Evolutionary conservation across 2,888 invertebrate species (phyloP).

Genomic region (Drosophila conformis): DNA sequence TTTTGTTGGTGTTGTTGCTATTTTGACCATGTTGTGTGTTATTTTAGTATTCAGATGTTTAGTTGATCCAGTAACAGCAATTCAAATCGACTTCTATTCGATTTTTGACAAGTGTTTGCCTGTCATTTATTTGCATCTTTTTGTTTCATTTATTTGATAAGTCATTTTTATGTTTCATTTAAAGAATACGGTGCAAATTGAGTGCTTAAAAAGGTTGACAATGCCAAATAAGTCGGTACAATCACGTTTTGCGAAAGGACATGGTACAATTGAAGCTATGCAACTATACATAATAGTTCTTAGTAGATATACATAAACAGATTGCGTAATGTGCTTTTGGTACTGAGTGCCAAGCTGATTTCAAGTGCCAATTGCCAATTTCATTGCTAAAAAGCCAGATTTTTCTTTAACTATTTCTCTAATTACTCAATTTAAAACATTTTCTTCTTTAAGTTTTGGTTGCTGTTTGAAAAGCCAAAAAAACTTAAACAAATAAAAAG

Average conservation of each 20-base stretch:
- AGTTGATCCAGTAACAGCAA: not conserved
- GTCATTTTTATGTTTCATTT: slow-evolving; percentile 12
- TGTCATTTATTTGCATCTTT: slow-evolving; percentile 14
- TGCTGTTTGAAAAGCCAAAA: slow-evolving; percentile 8
- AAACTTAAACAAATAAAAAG: not conserved
- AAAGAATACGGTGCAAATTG: slow-evolving; percentile 28
- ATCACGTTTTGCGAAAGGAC: slow-evolving; percentile 13
- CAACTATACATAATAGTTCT: slow-evolving; percentile 10
- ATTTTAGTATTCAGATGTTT: slow-evolving; percentile 18
- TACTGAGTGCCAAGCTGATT: slow-evolving; percentile 7
- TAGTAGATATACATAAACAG: slow-evolving; percentile 56
- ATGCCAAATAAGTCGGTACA: slow-evolving; percentile 19
- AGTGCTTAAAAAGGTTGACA: slow-evolving; percentile 16
- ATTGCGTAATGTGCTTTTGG: slow-evolving; percentile 23
- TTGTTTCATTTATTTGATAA: not conserved
- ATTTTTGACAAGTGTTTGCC: slow-evolving; percentile 12
- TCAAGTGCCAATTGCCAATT: slow-evolving; percentile 13
- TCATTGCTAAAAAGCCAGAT: slow-evolving; percentile 3
- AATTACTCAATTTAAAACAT: not conserved
- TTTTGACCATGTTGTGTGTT: slow-evolving; percentile 46
- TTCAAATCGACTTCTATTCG: slow-evolving; percentile 16
- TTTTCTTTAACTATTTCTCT: not conserved
- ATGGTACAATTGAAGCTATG: slow-evolving; percentile 11
- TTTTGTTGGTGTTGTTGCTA: slow-evolving; percentile 16
- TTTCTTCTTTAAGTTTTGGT: slow-evolving; percentile 11